Percentiles rank a stretch among this genome's conserved stretches.
Conservation (phyloP, 2,797 vertebrate species). For the Alcedo atthis region DNA sequence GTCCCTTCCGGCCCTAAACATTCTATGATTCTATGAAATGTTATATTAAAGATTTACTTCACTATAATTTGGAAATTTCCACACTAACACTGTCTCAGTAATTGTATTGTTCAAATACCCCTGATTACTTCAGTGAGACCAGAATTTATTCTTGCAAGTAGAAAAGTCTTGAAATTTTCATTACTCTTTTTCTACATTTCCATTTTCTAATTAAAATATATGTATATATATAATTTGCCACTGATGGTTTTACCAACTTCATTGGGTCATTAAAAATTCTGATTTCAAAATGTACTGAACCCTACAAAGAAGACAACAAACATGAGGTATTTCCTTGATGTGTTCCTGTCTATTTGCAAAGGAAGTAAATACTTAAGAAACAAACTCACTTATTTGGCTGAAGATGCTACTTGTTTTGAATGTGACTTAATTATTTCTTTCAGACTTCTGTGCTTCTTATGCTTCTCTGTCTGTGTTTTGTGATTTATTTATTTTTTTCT, state of each 20-base stretch:
- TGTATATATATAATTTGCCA: background rate
- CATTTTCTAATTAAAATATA: background rate
- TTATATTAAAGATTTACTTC: background rate
- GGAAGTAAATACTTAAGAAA: background rate
- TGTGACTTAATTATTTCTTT: background rate
- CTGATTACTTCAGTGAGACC: background rate
- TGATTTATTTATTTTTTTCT: background rate
- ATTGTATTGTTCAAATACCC: background rate
- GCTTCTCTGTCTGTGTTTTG: background rate
- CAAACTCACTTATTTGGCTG: background rate
- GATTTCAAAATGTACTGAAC: background rate
- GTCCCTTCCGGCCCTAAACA: too few relatives aligned
- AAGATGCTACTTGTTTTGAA: background rate
- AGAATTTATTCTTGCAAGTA: background rate
- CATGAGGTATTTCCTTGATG: background rate
- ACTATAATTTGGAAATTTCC: background rate
- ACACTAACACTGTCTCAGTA: background rate
- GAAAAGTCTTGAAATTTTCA: background rate
- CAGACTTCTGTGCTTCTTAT: background rate
- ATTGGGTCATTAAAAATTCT: background rate
- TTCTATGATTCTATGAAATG: background rate
- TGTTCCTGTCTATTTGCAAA: background rate
- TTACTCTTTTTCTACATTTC: background rate
- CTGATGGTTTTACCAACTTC: background rate
- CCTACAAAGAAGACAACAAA: background rate